Conservation (phyloP, 2,888 invertebrate species). For the Tuberolachnus salignus region DNA sequence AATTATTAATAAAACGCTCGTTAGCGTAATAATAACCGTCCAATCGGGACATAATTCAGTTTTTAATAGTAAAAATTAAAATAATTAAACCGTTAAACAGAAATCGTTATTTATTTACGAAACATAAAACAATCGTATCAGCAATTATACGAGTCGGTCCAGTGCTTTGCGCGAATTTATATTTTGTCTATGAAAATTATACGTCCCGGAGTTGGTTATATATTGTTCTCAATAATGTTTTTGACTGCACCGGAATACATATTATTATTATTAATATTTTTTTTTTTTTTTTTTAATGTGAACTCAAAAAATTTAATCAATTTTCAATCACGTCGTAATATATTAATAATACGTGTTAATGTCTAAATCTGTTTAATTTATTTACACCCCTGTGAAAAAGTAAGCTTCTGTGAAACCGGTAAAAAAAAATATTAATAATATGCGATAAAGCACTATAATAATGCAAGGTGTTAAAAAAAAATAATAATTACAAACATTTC, state of each 20-base stretch:
- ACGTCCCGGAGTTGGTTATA: background rate
- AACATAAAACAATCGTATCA: conserved; percentile 25
- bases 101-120: conserved; percentile 18
- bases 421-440: too few relatives aligned
- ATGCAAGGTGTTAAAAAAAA: too few relatives aligned
- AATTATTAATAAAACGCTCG: background rate
- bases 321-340: too few relatives aligned
- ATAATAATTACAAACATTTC: too few relatives aligned
- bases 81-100: conserved; percentile 43
- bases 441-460: too few relatives aligned
- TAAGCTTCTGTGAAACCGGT: too few relatives aligned
- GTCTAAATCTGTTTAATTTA: too few relatives aligned
- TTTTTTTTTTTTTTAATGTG: too few relatives aligned
- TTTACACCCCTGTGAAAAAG: too few relatives aligned
- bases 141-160: conserved; percentile 10
- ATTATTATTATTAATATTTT: too few relatives aligned
- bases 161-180: background rate
- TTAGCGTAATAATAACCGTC: conserved; percentile 20
- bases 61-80: conserved; percentile 45
- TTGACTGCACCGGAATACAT: background rate
- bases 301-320: too few relatives aligned
- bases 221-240: background rate
- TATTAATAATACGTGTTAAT: too few relatives aligned
- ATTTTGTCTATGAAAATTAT: conserved; percentile 16
- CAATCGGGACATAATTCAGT: conserved; percentile 25